Base-by-base conservation (phyloP, 2,888 invertebrate genomes). In the Magallana nippona region DNA sequence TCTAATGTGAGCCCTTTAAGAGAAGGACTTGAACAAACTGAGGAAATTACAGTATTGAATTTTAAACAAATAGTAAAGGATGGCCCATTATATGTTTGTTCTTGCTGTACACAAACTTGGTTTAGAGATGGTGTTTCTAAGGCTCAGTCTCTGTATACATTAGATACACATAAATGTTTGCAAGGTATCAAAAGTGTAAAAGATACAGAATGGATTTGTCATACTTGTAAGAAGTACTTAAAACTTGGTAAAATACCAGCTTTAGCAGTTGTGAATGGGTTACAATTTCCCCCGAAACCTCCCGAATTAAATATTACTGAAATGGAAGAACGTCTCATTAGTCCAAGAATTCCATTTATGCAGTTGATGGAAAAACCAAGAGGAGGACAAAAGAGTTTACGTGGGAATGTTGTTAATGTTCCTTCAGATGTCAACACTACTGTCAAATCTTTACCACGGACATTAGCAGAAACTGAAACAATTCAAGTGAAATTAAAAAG, bases 401-500 rank as follows among this genome's bases (percentile, higher is more conserved):
- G 78, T n/a, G 27, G 27, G 27, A 78, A 78, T 78, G 78, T 78
- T 78, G 78, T 78, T 15, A 78, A 32, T 32, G 19, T 78, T 17
- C 78, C 78, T n/a, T 17, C 22, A 27, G 78, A 78, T 78, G 22
- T 78, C 3, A 17, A 78, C 15, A 17, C 22, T 32, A 22, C 22
- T 27, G 22, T 78, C 15, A 19, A 32, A 19, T 17, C 32, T 19
- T 78, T 78, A 22, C 80, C 56, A 27, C 13, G 57, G 8, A 55
- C n/a, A 19, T 17, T 80, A 19, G 17, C 44, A n/a, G 80, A 80
- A 27, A 27, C 57, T 56, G 80, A 57, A 56, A 80, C 80, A 17
- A 57, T 80, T 19, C 57, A 27, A 57, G 57, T 80, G 55, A 56
- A 80, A 57, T 55, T 80, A 11, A 80, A 44, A 78, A 78, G 55